Evolutionary conservation across 2,797 vertebrate genomes (phyloP).

Genomic region (Typhlichthys eigenmanni): DNA sequence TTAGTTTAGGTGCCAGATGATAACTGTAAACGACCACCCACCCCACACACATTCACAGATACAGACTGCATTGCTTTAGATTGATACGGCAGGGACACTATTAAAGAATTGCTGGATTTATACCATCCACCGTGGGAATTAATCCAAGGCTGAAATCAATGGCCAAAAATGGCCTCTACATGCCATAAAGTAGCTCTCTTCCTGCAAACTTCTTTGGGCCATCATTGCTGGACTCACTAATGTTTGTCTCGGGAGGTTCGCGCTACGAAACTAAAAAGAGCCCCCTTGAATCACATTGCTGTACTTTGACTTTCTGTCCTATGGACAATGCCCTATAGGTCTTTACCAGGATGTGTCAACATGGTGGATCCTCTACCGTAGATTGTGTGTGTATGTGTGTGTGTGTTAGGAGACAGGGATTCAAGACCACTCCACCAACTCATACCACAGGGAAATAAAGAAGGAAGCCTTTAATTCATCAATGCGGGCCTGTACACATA

Average conservation of each 20-base stretch:
- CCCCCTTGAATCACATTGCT: constrained; percentile 39
- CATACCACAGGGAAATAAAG: constrained; percentile 47
- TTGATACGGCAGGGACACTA: constrained; percentile 55
- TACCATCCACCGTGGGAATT: constrained; percentile 52
- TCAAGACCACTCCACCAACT: constrained; percentile 50
- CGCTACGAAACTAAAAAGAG: constrained; percentile 42
- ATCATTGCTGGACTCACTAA: constrained; percentile 37
- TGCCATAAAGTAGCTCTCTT: constrained; percentile 57
- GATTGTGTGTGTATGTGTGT: constrained; percentile 17
- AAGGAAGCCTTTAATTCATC: constrained; percentile 53
- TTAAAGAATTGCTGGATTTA: constrained; percentile 65
- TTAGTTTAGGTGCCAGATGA: constrained; percentile 35
- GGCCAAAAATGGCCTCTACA: constrained; percentile 49
- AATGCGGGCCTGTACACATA: constrained; percentile 47
- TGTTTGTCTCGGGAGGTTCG: constrained; percentile 41
- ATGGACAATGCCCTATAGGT: constrained; percentile 12
- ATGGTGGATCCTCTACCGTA: constrained; percentile 26
- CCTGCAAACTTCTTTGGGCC: constrained; percentile 63
- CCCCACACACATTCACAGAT: constrained; percentile 3
- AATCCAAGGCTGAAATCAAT: constrained; percentile 67
- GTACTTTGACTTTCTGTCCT: constrained; percentile 35
- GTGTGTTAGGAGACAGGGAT: constrained; percentile 29
- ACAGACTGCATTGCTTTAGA: constrained; percentile 17
- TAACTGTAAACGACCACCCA: constrained; percentile 32
- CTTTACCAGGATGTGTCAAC: constrained; percentile 36